Evolutionary conservation across 2,888 invertebrate species (phyloP).

Genomic region (Hydriomena furcata): DNA sequence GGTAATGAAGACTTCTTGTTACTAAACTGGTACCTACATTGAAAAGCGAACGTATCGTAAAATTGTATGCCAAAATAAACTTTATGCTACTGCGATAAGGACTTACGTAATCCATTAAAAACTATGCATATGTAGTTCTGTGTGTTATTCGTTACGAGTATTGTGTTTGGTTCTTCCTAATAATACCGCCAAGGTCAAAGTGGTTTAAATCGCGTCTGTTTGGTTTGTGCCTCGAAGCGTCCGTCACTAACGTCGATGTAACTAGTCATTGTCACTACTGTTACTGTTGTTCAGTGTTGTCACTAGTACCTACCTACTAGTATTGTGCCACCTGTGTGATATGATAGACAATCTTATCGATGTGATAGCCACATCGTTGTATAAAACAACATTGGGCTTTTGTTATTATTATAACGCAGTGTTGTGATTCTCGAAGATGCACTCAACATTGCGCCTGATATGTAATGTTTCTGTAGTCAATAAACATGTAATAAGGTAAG

Average conservation of each 20-base stretch:
- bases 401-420: neutral
- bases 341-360: constrained; percentile 7
- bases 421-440: constrained; percentile 17
- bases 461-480: neutral
- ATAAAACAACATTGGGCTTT: neutral
- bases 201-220: constrained; percentile 9
- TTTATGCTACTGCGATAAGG: constrained; percentile 7
- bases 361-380: neutral
- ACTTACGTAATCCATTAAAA: neutral
- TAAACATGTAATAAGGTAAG: constrained; percentile 15
- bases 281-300: neutral
- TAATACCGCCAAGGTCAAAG: constrained; percentile 16
- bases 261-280: neutral
- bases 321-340: too few relatives aligned
- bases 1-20: neutral
- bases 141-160: neutral
- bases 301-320: neutral
- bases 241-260: neutral
- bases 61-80: constrained; percentile 2
- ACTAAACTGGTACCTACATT: neutral
- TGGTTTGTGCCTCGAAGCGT: constrained; percentile 4
- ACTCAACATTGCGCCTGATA: constrained; percentile 7
- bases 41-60: neutral
- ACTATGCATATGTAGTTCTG: neutral
- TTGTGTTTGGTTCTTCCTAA: constrained; percentile 4